Base-by-base conservation (phyloP, 2,113 vertebrate genomes). In the Cyprinodon brontotheroides region DNA sequence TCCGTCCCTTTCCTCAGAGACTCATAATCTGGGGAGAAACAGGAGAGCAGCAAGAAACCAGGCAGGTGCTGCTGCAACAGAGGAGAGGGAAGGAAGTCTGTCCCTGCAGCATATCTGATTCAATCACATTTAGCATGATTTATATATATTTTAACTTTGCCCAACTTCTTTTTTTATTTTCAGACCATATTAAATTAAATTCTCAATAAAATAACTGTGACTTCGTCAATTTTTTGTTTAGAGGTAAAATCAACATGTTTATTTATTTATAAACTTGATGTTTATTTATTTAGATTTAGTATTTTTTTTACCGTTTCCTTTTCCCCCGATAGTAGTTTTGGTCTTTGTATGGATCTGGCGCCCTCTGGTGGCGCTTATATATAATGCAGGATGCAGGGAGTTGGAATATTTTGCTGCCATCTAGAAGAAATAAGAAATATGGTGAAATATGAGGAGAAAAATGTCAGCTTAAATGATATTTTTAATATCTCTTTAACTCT, bases 1-100 rank as follows among this genome's bases (percentile, higher is more conserved):
- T 45, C 50, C 20, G 43, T 37, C 9, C n/a, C 17, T 9, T 4
- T 57, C 4, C 12, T 57, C 47, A 1, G 68, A 64, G 29, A 59
- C 59, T 62, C 13, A 57, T 57, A 40, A 62, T n/a, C 45, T 73
- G 65, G 10, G 37, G 48, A 69, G 65, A 13, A 37, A 61, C 39
- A 13, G 48, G 20, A 57, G 48, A 47, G 45, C 45, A 50, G 13
- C 47, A 15, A 57, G 50, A 20, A 6, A 9, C 41, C 3, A 57
- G 5, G 4, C 6, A n/a, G 20, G 17, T n/a, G 50, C 43, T 8
- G 43, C 9, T 45, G 50, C 15, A 15, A 5, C 15, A 20, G 48
- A 12, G 9, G 43, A 11, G 11, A 57, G 1, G 20, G 14, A n/a
- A 57, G 20, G 7, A 57, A 57, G 43, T 45, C 43, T 45, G 9